Evolutionary conservation across 2,113 vertebrate species (phyloP), one percentile per base, ranked within the genome.

Genomic region (Bungarus multicinctus): DNA sequence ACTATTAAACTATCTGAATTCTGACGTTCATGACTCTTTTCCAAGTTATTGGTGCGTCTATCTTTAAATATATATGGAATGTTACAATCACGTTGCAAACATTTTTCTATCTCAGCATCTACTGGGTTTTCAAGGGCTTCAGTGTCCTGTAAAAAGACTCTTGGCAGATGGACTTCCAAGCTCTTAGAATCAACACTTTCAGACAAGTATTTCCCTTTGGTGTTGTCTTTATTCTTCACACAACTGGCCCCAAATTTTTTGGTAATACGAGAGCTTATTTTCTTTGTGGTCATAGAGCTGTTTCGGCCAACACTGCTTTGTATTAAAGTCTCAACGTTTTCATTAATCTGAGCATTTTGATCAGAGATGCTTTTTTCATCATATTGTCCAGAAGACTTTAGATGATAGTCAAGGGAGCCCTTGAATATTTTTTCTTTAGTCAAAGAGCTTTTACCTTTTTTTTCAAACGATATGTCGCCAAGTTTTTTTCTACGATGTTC

Each of bases 1-100:
- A 91, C 94, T 58, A 95, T 0, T 0, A 97, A 97, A 92, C 97
- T 98, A 92, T 97, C 96, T 1, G 98, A 98, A 86, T 97, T 96
- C 8, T 95, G 96, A 10, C 95, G 95, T 90, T 97, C 96, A 39
- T 94, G 96, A 93, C 91, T 93, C 92, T 94, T 97, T 90, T 96
- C 97, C 92, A n/a, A 52, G 23, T 88, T 96, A 11, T 91, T 95
- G 14, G 90, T 95, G 89, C 90, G 69, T 88, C 94, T 96, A 39
- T 45, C 91, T 90, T 90, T 92, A 69, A 90, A 93, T 55, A 1
- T 0, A 89, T 89, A 20, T 39, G 45, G 92, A 1, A 3, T 47
- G 85, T 96, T 93, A 95, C 95, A 89, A 2, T 87, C 94, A 86
- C 20, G 81, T 34, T 86, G 89, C 69, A 88, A 90, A 60, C 91